Evolutionary conservation across 1,140 invertebrate species (phyloP).

Genomic region (Drosophila parvula): DNA sequence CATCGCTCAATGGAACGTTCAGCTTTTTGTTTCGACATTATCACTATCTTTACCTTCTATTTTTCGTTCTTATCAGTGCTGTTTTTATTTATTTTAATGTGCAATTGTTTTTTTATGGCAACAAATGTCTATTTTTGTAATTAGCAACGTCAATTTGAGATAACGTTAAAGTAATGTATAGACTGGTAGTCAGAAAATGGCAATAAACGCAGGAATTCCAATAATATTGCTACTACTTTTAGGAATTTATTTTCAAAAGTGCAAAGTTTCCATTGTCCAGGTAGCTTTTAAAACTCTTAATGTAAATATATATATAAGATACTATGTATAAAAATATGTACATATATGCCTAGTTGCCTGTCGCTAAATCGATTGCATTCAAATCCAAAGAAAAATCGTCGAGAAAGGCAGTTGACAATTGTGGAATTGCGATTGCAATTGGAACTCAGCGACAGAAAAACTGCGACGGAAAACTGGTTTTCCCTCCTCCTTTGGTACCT

Average conservation of each 20-base stretch:
- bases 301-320: background rate
- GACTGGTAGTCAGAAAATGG: background rate
- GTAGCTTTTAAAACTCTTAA: slow-evolving; percentile 5
- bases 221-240: background rate
- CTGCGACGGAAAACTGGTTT: slow-evolving; percentile 47
- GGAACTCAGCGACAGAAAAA: slow-evolving; percentile 37
- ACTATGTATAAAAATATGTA: background rate
- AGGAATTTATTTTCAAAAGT: background rate
- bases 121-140: slow-evolving; percentile 23
- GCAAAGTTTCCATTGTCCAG: background rate
- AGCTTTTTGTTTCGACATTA: slow-evolving; percentile 8
- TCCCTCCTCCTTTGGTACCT: slow-evolving; percentile 3
- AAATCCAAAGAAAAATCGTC: slow-evolving; percentile 47
- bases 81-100: slow-evolving; percentile 3
- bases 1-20: slow-evolving; percentile 1
- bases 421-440: slow-evolving; percentile 61
- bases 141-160: background rate
- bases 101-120: slow-evolving; percentile 10
- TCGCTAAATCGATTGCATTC: slow-evolving; percentile 36
- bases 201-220: background rate
- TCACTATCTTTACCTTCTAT: slow-evolving; percentile 1
- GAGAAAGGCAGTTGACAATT: slow-evolving; percentile 54
- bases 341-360: slow-evolving; percentile 1
- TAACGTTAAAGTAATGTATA: background rate
- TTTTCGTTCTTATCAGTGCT: slow-evolving; percentile 5